A percentile compares a stretch with the other conserved stretches of the same genome.
phyloP scores from a whole-genome alignment of 2,113 vertebrate genomes.

The Xiphophorus hellerii region DNA sequence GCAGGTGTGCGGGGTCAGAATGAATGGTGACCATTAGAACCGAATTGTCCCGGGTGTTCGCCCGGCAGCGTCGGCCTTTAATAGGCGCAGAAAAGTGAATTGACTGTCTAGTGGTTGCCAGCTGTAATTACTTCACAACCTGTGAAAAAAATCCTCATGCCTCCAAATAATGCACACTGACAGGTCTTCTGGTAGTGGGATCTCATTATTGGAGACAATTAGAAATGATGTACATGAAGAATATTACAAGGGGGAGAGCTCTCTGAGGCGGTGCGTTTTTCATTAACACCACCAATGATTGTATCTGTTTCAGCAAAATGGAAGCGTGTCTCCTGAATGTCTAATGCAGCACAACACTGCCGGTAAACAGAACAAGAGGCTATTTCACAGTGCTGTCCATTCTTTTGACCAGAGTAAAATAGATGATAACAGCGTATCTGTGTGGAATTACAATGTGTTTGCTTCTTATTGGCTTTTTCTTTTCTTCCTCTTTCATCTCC shows the following conservation, averaged over 20 bases:
- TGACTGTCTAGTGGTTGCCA: conserved; percentile 60
- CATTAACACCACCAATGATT: conserved; percentile 73
- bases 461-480: conserved; percentile 45
- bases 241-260: conserved; percentile 69
- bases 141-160: conserved; percentile 23
- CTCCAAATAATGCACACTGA: conserved; percentile 60
- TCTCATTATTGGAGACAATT: conserved; percentile 77
- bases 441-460: conserved; percentile 68
- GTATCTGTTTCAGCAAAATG: conserved; percentile 76
- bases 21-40: conserved; percentile 30
- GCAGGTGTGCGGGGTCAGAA: conserved; percentile 9
- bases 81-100: conserved; percentile 70
- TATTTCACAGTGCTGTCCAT: conserved; percentile 61
- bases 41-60: conserved; percentile 15
- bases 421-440: conserved; percentile 68
- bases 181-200: conserved; percentile 56
- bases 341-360: conserved; percentile 54
- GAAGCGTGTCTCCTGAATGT: conserved; percentile 66
- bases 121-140: conserved; percentile 61
- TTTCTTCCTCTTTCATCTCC: conserved; percentile 2
- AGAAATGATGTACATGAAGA: conserved; percentile 74
- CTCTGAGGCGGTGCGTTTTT: conserved; percentile 68
- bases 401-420: conserved; percentile 70
- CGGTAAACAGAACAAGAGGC: conserved; percentile 67
- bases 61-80: conserved; percentile 33